Evolutionary conservation across 2,113 vertebrate genomes (phyloP), one percentile per base, ranked within the genome.

Genomic region (Gavialis gangeticus): DNA sequence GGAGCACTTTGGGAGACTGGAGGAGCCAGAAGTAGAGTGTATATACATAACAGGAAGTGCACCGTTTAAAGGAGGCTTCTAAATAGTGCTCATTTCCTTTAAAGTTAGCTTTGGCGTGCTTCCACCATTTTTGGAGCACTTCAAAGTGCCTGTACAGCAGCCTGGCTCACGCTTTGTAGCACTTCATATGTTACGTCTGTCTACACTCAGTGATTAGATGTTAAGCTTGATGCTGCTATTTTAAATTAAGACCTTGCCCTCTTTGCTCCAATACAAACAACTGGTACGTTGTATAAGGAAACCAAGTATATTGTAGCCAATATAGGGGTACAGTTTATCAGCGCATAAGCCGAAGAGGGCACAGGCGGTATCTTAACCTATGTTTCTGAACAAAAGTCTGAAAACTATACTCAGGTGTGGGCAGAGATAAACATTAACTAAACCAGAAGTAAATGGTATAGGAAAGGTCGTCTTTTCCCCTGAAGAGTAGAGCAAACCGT

Each of bases 241-340:
- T 75, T 14, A 69, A 91, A 77, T 58, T 19, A 88, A 34, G 87
- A 87, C 4, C 0, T 16, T 88, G 84, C 84, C 67, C 7, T 0
- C 91, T 79, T 94, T 92, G 76, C 66, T 73, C 37, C 89, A 91
- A 95, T 59, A 10, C 19, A 21, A 80, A 88, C 91, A 87, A 93
- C 89, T 12, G 85, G 94, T 54, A 71, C 69, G 3, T 94, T 84
- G 46, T 11, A 10, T 85, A 79, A 82, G 79, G 67, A 28, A 69
- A 83, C 77, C 78, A 84, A 84, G 83, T 90, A 63, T n/a, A 1
- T 6, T 59, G 86, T 84, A 57, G 9, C 83, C 78, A 84, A 54
- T 59, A 88, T 78, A 82, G 69, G 69, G 93, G 64, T 95, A 95
- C 90, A 63, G 46, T 73, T 88, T 83, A 96, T 89, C 96, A 85